Evolutionary conservation across 2,888 invertebrate species (phyloP).

Genomic region (Horisme vitalbata): DNA sequence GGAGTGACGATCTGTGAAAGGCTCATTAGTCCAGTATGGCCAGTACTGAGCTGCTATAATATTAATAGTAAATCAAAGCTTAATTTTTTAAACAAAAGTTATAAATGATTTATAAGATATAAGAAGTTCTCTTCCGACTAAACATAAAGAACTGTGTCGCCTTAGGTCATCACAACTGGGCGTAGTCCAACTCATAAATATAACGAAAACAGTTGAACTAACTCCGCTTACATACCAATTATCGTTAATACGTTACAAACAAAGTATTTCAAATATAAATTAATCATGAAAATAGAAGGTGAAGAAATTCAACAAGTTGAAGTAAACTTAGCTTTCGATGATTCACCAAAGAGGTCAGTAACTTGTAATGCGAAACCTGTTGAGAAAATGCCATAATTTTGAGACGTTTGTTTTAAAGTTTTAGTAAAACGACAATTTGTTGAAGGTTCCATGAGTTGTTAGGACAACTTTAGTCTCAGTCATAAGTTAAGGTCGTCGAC

Average conservation of each 20-base stretch:
- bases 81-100: too few species aligned
- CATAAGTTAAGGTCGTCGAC: conserved; percentile 16
- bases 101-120: too few species aligned
- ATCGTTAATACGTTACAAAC: conserved; percentile 18
- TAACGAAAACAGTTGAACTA: conserved; percentile 29
- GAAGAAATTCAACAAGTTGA: conserved; percentile 35
- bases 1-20: too few species aligned
- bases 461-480: not conserved
- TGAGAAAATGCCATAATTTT: conserved; percentile 56
- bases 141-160: conserved; percentile 8
- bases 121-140: too few species aligned
- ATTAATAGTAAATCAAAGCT: too few species aligned
- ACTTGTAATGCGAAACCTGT: conserved; percentile 60
- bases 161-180: conserved; percentile 17
- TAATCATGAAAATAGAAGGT: conserved; percentile 38
- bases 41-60: too few species aligned
- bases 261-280: conserved; percentile 37
- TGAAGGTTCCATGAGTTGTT: conserved; percentile 28
- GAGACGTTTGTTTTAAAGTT: conserved; percentile 42
- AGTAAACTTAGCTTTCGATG: conserved; percentile 56
- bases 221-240: conserved; percentile 29
- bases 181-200: conserved; percentile 18
- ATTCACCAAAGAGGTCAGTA: conserved; percentile 65
- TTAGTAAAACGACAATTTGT: conserved; percentile 49
- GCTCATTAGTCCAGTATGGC: too few species aligned